These are phyloP conservation scores for Laspeyria flexula DNA, from an alignment of 2,888 invertebrate genomes.

Conservation along the genomic window DNA sequence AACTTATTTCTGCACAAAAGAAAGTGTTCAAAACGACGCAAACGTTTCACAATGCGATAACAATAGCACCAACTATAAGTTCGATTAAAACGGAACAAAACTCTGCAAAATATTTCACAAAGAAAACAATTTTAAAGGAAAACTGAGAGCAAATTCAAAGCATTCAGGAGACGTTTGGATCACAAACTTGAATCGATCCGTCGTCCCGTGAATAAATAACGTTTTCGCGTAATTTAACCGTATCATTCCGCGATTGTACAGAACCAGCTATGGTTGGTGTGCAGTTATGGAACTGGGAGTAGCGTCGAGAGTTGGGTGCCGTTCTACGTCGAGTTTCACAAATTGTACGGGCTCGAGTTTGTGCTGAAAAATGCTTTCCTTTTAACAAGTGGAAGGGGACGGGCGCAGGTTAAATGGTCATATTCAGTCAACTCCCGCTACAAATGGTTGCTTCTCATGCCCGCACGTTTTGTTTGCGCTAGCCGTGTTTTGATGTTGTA, in stretches of 20 bases:
- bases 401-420: conserved; percentile 67
- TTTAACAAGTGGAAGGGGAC: conserved; percentile 62
- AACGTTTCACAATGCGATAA: neutral
- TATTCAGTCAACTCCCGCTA: conserved; percentile 66
- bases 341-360: conserved; percentile 64
- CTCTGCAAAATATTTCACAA: conserved; percentile 36
- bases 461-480: conserved; percentile 28
- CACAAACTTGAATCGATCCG: conserved; percentile 60
- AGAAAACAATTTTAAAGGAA: conserved; percentile 42
- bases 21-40: neutral
- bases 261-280: conserved; percentile 39
- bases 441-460: conserved; percentile 49
- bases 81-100: conserved; percentile 31
- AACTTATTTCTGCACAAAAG: neutral
- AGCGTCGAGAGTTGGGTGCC: neutral
- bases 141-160: conserved; percentile 37
- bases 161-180: conserved; percentile 40
- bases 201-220: conserved; percentile 64
- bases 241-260: conserved; percentile 65
- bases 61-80: conserved; percentile 11
- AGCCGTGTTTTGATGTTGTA: conserved; percentile 2
- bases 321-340: conserved; percentile 63
- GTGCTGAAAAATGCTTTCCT: conserved; percentile 69
- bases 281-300: neutral
- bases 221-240: conserved; percentile 67